Base-by-base conservation (phyloP, 2,888 invertebrate species). In the Dasypogon diadema region DNA sequence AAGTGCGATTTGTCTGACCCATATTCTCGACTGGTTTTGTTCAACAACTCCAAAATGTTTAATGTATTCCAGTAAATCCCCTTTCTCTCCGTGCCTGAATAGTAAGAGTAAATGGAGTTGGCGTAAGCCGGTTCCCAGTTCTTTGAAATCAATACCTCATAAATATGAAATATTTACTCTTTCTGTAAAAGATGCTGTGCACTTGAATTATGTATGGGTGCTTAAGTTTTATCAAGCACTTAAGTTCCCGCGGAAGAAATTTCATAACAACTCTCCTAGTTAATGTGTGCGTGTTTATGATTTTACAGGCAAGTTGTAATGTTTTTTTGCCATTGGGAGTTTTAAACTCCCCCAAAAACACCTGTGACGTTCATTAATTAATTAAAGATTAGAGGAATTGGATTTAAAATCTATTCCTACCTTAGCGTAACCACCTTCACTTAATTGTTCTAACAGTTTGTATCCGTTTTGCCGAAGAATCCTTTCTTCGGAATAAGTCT, bases 161-260 rank as follows among this genome's bases (percentile, higher is more conserved):
- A 82, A 94, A 92, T 78, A 94, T 90, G 81, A 91, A 93, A 81
- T 93, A 93, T 83, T 92, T 92, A 4, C 88, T 88, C 77, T 90
- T 89, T 12, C 92, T 87, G 82, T 92, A 91, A 81, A 92, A 91
- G 79, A 94, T 91, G 81, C 92, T 92, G 79, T 92, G 92, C 21
- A 94, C 90, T 82, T 92, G 90, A 5, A 95, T 89, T 21, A 95
- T 89, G 83, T 95, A 92, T 0, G 93, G 93, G 83, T 96, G 95
- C 82, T 92, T 91, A 54, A 95, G 84, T 79, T 91, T 89, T 54
- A 91, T 89, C 74, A 95, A 86, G 70, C 95, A 91, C 80, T 93
- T 92, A 76, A 96, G 87, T 85, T 96, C 95, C 75, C 95, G 89
- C 0, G 95, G 94, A 76, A 96, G 87, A 85, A 96, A 96, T 84